A percentile compares a stretch with the other conserved stretches of the same genome.
Conservation (phyloP, 2,888 invertebrate genomes). For the Ischnus inquisitorius region DNA sequence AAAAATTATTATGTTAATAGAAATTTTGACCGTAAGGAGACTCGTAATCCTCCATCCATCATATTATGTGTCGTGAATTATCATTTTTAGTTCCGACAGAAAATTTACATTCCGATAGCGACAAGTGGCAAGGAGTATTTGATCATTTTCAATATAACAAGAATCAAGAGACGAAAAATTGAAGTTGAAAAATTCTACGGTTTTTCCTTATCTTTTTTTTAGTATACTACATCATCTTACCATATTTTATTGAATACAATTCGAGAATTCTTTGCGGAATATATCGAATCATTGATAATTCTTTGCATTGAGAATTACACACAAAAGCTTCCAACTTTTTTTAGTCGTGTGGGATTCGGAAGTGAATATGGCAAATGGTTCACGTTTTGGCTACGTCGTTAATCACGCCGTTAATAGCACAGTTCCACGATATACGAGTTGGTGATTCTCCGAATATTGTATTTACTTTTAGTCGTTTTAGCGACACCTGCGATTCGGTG, state of each 20-base stretch:
- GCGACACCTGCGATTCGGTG: conserved; percentile 42
- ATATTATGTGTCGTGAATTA: neutral
- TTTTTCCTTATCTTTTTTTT: too few species aligned
- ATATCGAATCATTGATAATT: too few species aligned
- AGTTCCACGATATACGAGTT: conserved; percentile 12
- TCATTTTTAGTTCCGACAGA: neutral
- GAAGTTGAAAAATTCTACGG: too few species aligned
- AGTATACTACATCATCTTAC: too few species aligned
- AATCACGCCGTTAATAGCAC: neutral
- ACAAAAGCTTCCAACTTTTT: too few species aligned
- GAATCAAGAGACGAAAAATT: too few species aligned
- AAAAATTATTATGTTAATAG: neutral
- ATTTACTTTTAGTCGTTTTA: conserved; percentile 35
- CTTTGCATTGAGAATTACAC: too few species aligned
- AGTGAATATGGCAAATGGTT: neutral
- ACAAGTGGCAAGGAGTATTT: too few species aligned
- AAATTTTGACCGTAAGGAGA: neutral
- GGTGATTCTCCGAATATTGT: conserved; percentile 53
- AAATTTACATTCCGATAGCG: too few species aligned
- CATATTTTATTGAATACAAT: too few species aligned
- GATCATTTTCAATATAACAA: too few species aligned
- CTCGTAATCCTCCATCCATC: neutral
- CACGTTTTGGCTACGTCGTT: neutral
- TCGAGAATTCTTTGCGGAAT: too few species aligned
- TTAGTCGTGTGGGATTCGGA: neutral